Evolutionary conservation across 2,888 invertebrate genomes (phyloP), one percentile per base, ranked within the genome.

Genomic region (Scrobipalpa costella): DNA sequence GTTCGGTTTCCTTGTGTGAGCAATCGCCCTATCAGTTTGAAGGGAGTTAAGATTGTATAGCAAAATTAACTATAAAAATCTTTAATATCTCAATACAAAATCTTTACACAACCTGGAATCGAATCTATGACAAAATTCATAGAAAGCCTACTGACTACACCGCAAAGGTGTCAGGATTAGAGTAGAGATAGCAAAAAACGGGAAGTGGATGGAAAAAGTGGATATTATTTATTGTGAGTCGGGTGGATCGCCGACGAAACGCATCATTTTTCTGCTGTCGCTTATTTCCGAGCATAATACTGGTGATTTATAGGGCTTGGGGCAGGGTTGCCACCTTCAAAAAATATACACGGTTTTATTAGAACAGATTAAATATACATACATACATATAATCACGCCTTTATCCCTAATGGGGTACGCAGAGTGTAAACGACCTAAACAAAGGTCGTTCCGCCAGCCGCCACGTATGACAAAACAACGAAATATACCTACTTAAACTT

Each of bases 261-360:
- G 55, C 49, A 50, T 65, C 64, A 60, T 65, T 63, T 60, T 50
- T 62, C 62, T 36, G 55, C 60, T 61, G 65, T 62, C 63, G 57
- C 63, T 61, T 59, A 47, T 64, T 64, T 66, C 67, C 68, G 59
- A 34, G 60, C 59, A 64, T 63, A 66, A 65, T 68, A 63, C 57
- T 61, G 62, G 62, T 68, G 68, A 68, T 68, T 67, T 68, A 68
- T 66, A 55, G 62, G 33, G 34, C 7, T 3, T 11, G 27, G 7
- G n/a, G 2, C 17, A 68, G 66, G 66, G 68, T 47, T 68, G 66
- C 15, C 64, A 38, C 13, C 27, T 52, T 17, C 19, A 19, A 13
- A 27, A 44, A 44, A 1, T 40, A n/a, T 3, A 11, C 6, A 40
- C 40, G 7, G 11, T 13, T 40, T 40, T 40, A n/a, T 2, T 13